Percentiles rank a stretch among this genome's conserved stretches.
Conservation (phyloP, 2,888 invertebrate genomes). For the Papilio protenor region DNA sequence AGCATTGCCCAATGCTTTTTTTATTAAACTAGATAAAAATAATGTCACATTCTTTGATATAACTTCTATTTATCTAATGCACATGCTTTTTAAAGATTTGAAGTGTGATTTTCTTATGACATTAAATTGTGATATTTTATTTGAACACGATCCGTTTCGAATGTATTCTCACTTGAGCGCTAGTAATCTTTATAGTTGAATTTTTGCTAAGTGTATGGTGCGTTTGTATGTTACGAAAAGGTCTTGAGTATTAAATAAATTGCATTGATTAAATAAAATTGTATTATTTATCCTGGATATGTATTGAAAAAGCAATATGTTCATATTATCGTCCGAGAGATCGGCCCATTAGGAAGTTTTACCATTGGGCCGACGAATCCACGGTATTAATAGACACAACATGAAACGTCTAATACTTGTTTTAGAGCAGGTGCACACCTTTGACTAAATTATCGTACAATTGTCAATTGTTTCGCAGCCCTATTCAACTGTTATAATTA, state of each 20-base stretch:
- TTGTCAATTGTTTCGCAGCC: too few relatives aligned
- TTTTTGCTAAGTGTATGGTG: constrained; percentile 82
- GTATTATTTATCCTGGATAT: constrained; percentile 39
- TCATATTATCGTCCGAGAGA: too few relatives aligned
- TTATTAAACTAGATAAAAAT: constrained; percentile 46
- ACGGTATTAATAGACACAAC: too few relatives aligned
- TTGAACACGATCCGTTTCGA: constrained; percentile 49
- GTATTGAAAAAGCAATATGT: not conserved
- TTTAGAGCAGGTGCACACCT: too few relatives aligned
- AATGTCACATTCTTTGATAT: constrained; percentile 43
- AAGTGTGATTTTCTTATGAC: constrained; percentile 42
- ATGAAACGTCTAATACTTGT: too few relatives aligned
- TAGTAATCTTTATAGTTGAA: constrained; percentile 58
- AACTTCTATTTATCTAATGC: constrained; percentile 44
- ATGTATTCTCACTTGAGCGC: constrained; percentile 51
- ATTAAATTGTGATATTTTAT: constrained; percentile 36
- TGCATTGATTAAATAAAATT: constrained; percentile 69
- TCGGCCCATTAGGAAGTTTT: too few relatives aligned
- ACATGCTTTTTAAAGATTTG: constrained; percentile 48
- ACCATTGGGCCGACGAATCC: too few relatives aligned
- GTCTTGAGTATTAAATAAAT: constrained; percentile 78
- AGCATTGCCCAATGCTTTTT: constrained; percentile 41
- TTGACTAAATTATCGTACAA: too few relatives aligned
- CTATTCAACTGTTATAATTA: too few relatives aligned
- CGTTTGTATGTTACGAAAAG: constrained; percentile 79